Evolutionary conservation across 2,888 invertebrate genomes (phyloP), one percentile per base, ranked within the genome.

Genomic region (Zhengitettix transpicula): DNA sequence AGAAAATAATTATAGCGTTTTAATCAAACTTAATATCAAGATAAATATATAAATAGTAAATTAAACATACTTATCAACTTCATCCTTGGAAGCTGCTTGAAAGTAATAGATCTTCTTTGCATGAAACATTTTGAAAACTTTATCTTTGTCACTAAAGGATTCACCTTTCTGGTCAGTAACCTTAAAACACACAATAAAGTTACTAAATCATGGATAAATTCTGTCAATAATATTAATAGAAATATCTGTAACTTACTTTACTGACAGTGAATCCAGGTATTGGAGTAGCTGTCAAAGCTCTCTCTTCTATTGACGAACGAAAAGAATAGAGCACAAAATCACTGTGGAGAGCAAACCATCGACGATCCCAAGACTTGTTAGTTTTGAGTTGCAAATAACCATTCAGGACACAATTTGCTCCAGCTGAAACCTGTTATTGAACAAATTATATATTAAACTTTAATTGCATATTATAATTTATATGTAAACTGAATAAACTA

Each of bases 241-340:
- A 55, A 28, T 47, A 41, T 57, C 15, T 42, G 0, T 63, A 63
- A 12, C 62, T 65, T 55, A 71, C 73, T 60, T 73, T 71, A 40
- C 73, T 72, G 10, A 79, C 75, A 11, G 72, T 69, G 65, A 78
- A 79, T 42, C 81, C 81, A 9, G 81, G 81, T 68, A 81, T 72
- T 1, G 81, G 80, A n/a, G 79, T 76, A 0, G 80, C 79, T 0
- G 78, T 78, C 67, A 79, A 69, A 10, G 81, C 80, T 68, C 72
- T 70, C 1, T 70, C 71, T 64, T 79, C 79, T 65, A 73, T 70
- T 10, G 73, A 73, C n/a, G 73, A 71, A 61, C 72, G 72, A 62
- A 73, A 75, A 0, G 73, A 72, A 65, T 81, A 81, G 2, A 81
- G 71, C 51, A 80, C 81, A 68, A 79, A 81, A 65, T 80, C 78